phyloP scores from a whole-genome alignment of 2,113 vertebrate species.

The Catharus bicknelli region DNA sequence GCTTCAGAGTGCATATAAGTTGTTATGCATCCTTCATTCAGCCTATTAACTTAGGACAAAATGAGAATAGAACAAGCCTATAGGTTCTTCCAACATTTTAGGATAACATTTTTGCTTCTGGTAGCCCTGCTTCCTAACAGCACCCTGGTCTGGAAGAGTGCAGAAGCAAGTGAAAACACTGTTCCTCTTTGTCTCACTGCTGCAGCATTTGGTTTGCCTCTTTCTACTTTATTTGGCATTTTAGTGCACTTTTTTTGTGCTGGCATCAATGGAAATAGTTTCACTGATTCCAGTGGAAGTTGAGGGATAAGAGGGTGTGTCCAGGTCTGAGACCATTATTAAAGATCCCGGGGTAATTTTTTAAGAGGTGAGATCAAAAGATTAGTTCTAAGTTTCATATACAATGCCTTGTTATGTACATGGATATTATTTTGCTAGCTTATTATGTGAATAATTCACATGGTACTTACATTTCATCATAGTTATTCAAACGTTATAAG shows the following conservation, averaged over 20 bases:
- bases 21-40: conserved; percentile 21
- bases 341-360: not conserved
- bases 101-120: not conserved
- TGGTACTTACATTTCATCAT: not conserved
- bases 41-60: conserved; percentile 10
- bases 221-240: not conserved
- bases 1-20: not conserved
- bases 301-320: not conserved
- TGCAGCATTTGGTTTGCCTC: not conserved
- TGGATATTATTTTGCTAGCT: not conserved
- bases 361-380: not conserved
- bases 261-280: not conserved
- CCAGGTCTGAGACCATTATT: not conserved
- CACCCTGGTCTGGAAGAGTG: not conserved
- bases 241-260: not conserved
- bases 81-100: not conserved
- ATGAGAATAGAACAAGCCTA: not conserved
- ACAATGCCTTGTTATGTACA: not conserved
- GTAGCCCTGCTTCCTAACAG: not conserved
- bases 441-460: not conserved
- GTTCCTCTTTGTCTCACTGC: not conserved
- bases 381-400: not conserved
- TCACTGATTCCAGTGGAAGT: not conserved
- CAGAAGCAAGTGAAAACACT: not conserved
- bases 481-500: not conserved